Percentiles rank a stretch among this genome's conserved stretches.
Conservation (phyloP, 1,140 invertebrate species). For the Macrosteles quadrilineatus region DNA sequence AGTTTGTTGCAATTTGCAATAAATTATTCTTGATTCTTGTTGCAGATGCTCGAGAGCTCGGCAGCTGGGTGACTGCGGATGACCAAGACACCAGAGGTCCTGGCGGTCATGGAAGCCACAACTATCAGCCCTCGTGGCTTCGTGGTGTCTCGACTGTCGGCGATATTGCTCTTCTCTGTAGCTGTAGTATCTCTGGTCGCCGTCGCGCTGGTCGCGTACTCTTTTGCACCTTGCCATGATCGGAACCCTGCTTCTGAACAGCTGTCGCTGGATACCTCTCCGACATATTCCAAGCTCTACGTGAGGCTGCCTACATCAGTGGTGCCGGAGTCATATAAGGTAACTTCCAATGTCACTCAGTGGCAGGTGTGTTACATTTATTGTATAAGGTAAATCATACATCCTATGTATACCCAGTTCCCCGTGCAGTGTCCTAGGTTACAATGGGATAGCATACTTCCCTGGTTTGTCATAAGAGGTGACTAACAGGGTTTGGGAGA, state of each 20-base stretch:
- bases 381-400: neutral
- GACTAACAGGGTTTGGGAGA: neutral
- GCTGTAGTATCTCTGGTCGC: slow-evolving; percentile 9
- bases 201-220: slow-evolving; percentile 21
- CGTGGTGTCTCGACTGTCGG: slow-evolving; percentile 9
- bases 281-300: slow-evolving; percentile 43
- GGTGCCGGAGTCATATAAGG: slow-evolving; percentile 65
- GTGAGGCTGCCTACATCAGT: slow-evolving; percentile 67
- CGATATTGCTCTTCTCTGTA: slow-evolving; percentile 16
- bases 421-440: neutral
- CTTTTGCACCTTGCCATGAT: slow-evolving; percentile 8
- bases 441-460: neutral
- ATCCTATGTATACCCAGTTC: neutral
- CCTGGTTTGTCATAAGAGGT: neutral
- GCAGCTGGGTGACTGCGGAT: neutral
- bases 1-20: no score
- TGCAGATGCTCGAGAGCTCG: neutral
- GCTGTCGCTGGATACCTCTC: neutral
- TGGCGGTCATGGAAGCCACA: slow-evolving; percentile 22
- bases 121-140: slow-evolving; percentile 20
- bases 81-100: slow-evolving; percentile 25
- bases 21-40: no score
- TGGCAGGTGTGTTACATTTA: neutral
- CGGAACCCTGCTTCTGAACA: neutral
- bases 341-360: neutral